Percentiles rank a stretch among this genome's conserved stretches.
Evolutionary conservation across 2,113 vertebrate genomes (phyloP).

Genomic region (Pseudopipra pipra): DNA sequence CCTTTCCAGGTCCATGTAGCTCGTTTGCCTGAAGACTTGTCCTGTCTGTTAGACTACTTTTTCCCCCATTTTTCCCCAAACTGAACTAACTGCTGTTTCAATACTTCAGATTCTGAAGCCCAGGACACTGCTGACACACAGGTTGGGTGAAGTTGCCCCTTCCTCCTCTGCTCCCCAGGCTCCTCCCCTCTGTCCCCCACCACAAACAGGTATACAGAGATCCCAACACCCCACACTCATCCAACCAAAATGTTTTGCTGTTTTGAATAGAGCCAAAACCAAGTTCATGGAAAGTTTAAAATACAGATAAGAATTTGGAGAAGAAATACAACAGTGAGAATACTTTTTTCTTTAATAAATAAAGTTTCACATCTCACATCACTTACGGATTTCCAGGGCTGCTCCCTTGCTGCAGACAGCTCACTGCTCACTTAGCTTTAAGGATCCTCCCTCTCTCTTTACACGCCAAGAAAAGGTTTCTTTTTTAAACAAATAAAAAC

Average conservation of each 20-base stretch:
- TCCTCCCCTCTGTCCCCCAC: background rate
- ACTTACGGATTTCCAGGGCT: background rate
- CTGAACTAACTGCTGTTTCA: background rate
- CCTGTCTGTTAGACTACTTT: background rate
- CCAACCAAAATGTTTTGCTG: rapidly evolving
- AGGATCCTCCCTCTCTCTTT: conserved; percentile 38
- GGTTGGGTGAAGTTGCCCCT: background rate
- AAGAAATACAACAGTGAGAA: background rate
- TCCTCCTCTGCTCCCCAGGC: background rate
- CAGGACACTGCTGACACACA: background rate
- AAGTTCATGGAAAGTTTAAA: conserved; percentile 29
- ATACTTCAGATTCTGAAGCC: background rate
- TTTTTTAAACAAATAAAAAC: conserved; percentile 72
- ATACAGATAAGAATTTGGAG: background rate
- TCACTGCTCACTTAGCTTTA: conserved; percentile 41
- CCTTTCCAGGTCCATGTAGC: background rate
- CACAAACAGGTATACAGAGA: background rate
- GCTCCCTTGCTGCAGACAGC: conserved; percentile 48
- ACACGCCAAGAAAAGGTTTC: conserved; percentile 50
- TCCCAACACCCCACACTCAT: background rate
- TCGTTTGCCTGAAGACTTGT: background rate
- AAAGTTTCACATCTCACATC: background rate
- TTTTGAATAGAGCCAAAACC: background rate
- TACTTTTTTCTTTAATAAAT: conserved; percentile 21
- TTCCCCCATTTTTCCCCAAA: rapidly evolving